Base-by-base conservation (phyloP, 2,113 vertebrate species). In the Acanthochromis polyacanthus region DNA sequence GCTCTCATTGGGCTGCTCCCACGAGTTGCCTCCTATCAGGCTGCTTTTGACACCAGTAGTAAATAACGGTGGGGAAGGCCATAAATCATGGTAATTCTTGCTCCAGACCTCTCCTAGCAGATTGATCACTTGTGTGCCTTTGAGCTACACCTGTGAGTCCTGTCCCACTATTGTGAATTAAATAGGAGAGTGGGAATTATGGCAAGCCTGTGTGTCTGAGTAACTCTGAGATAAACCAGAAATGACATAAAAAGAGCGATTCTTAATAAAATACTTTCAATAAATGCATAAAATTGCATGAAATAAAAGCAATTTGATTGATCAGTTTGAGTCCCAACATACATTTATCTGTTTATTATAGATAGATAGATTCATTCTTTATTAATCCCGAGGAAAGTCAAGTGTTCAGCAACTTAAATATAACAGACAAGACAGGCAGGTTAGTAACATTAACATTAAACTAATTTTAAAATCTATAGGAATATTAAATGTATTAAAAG, bases 31-130 rank as follows among this genome's bases (percentile, higher is more conserved):
- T 58, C 48, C 62, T 81, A 56, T 66, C 61, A 52, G 58, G 60
- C 53, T 62, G 53, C 78, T 25, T 85, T 48, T 77, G 90, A 86
- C 86, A 71, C 36, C 1, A 56, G 81, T 66, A 74, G 81, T 86
- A 90, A 93, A 91, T 89, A 90, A 80, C 76, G 64, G 56, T 20
- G 59, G 70, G 55, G 11, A 71, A 59, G 64, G 61, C 65, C 23
- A 82, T 91, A 78, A 84, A 86, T 92, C 90, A 91, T 51, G 64
- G 45, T 73, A 67, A 86, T 83, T 80, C 80, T 70, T 83, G 56
- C 75, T 55, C 48, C 66, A 74, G 78, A 57, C 70, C 71, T 58
- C 78, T 75, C 45, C 55, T 73, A 36, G 32, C 70, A 81, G 85
- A 90, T 86, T 86, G 66, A 90, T 92, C 75, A 80, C 89, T 76